These are phyloP conservation scores for Napeogenes sylphis DNA, from an alignment of 2,888 invertebrate genomes.

Conservation along the genomic window DNA sequence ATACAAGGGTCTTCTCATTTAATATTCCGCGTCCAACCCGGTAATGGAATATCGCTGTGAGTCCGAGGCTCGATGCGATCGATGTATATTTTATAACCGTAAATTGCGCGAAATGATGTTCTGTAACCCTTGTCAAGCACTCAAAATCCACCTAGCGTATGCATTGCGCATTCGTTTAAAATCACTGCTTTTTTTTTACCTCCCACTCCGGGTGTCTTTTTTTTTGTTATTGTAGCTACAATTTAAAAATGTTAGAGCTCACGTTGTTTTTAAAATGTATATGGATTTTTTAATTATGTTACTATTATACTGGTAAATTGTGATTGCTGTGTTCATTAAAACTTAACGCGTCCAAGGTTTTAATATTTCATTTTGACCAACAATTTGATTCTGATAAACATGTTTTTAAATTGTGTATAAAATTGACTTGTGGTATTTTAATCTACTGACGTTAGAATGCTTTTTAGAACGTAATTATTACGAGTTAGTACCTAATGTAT, in stretches of 20 bases:
- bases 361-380: neutral
- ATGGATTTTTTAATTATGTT: too few species aligned
- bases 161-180: constrained; percentile 21
- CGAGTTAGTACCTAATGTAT: neutral
- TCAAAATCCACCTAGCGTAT: constrained; percentile 38
- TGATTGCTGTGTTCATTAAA: neutral
- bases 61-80: constrained; percentile 51
- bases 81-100: constrained; percentile 71
- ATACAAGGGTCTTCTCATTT: constrained; percentile 64
- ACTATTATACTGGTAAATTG: neutral
- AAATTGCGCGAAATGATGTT: constrained; percentile 66
- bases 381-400: neutral
- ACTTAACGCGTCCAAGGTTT: neutral
- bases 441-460: neutral
- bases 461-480: neutral
- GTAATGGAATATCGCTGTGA: constrained; percentile 75
- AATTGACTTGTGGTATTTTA: neutral
- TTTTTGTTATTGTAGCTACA: constrained; percentile 3
- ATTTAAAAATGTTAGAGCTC: too few species aligned
- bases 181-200: constrained; percentile 20
- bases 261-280: too few species aligned
- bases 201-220: constrained; percentile 8
- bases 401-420: neutral
- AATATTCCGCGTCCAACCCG: constrained; percentile 60
- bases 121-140: constrained; percentile 63